A percentile compares a stretch with the other conserved stretches of the same genome.
Conservation (phyloP, 2,113 vertebrate genomes). For the Tonatia bakeri region DNA sequence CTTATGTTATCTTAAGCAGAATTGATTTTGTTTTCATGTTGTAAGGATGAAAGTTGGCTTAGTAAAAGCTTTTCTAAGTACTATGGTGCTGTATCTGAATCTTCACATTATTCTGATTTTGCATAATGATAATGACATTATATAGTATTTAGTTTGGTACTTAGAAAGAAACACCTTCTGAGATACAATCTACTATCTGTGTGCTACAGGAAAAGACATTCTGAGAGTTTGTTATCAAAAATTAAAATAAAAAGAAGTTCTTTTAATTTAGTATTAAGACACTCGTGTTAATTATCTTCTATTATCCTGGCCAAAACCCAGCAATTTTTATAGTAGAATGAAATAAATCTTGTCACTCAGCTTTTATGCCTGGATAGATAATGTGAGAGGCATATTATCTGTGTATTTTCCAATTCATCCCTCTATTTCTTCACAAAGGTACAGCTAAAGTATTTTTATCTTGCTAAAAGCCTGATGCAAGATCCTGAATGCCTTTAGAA, state of each 20-base stretch:
- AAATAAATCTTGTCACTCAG: constrained; percentile 2
- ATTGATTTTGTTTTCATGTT: constrained; percentile 75
- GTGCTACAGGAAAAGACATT: constrained; percentile 2
- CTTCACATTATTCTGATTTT: constrained; percentile 54
- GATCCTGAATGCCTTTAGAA: background rate
- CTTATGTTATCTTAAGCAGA: constrained; percentile 75
- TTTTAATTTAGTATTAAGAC: background rate
- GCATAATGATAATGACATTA: constrained; percentile 64
- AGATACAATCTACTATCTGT: constrained; percentile 49
- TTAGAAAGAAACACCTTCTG: constrained; percentile 38
- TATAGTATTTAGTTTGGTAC: constrained; percentile 74
- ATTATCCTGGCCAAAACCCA: constrained; percentile 5
- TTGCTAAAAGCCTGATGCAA: background rate
- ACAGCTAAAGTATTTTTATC: background rate
- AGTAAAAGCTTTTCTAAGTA: constrained; percentile 62
- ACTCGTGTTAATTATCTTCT: background rate
- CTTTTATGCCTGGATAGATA: background rate
- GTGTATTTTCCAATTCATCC: background rate
- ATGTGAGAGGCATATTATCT: constrained; percentile 16
- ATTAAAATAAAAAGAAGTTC: background rate
- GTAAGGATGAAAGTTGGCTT: constrained; percentile 57
- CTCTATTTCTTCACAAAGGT: constrained; percentile 53
- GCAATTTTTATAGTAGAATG: constrained; percentile 12
- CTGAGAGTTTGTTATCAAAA: constrained; percentile 53
- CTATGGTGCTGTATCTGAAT: background rate